phyloP scores from a whole-genome alignment of 2,888 invertebrate species.

The Amblyteles armatorius region DNA sequence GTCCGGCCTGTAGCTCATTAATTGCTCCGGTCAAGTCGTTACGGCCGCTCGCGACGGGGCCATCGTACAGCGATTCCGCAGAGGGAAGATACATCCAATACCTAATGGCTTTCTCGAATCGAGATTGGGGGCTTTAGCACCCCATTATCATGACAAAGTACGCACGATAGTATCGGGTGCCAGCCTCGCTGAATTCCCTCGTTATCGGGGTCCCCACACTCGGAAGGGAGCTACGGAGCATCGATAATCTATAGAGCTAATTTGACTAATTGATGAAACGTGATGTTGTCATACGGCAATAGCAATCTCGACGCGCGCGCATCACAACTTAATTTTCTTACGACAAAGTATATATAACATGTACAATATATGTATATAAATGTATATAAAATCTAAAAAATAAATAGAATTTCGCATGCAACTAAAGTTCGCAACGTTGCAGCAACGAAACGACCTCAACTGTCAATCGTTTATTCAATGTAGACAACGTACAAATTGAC shows the following conservation, averaged over 20 bases:
- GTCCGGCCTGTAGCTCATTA: constrained; percentile 26
- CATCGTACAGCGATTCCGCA: constrained; percentile 22
- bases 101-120: constrained; percentile 63
- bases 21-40: constrained; percentile 36
- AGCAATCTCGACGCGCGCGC: background rate
- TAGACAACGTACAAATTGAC: too few relatives aligned
- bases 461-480: too few relatives aligned
- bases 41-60: background rate
- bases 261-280: constrained; percentile 14
- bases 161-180: constrained; percentile 54
- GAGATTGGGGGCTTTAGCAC: constrained; percentile 63
- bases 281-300: background rate
- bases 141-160: constrained; percentile 65
- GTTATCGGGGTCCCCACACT: constrained; percentile 54
- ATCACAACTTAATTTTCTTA: background rate
- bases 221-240: background rate
- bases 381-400: too few relatives aligned
- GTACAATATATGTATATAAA: too few relatives aligned
- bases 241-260: constrained; percentile 5
- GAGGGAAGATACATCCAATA: constrained; percentile 39
- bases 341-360: too few relatives aligned
- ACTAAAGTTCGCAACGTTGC: too few relatives aligned
- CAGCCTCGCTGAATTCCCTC: constrained; percentile 60
- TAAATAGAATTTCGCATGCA: too few relatives aligned
- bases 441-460: too few relatives aligned